phyloP scores from a whole-genome alignment of 2,113 vertebrate species.

The Felis catus region F.catus_Fca126_mat1.0 CM031416.1:29375501-29376000 shows the following conservation, averaged over 20 bases:
- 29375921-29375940: background rate
- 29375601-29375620: slow-evolving; percentile 10
- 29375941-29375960: background rate
- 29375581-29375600: slow-evolving; percentile 35
- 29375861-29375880: background rate
- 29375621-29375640: slow-evolving; percentile 48
- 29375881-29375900: background rate
- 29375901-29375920: background rate
- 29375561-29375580: slow-evolving; percentile 20
- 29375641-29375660: slow-evolving; percentile 68
- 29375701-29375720: background rate
- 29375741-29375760: background rate
- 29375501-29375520: too few species aligned
- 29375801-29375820: background rate
- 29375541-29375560: background rate
- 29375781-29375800: background rate
- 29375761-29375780: background rate
- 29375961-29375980: background rate
- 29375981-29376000: background rate
- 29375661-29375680: slow-evolving; percentile 49
- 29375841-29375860: background rate
- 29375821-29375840: background rate
- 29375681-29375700: slow-evolving; percentile 28
- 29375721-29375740: background rate
- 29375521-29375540: background rate